Base-by-base conservation (phyloP, 2,888 invertebrate genomes). In the Phaedon cochleariae region DNA sequence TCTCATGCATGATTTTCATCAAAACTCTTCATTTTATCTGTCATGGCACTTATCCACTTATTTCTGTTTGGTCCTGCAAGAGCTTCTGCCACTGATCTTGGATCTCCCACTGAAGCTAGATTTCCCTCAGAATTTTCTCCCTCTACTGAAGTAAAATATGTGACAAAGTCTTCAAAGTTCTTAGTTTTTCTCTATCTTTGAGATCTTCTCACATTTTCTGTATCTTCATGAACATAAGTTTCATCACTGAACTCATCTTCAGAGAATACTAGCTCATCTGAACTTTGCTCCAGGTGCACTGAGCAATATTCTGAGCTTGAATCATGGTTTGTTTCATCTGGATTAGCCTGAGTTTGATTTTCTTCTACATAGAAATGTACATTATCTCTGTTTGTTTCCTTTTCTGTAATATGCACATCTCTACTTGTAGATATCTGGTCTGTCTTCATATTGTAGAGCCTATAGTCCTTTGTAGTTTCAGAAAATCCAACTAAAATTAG, bases 1-100 rank as follows among this genome's bases (percentile, higher is more conserved):
- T 68, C 62, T 72, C 73, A 71, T 15, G 72, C 64, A n/a, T 69
- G 57, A 64, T 72, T 72, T 58, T 69, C 66, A 59, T 64, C 53
- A 45, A 69, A 69, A 34, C 59, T 49, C 4, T 60, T 17, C 17
- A 71, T 15, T 41, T 72, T 69, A 7, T 62, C 62, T 31, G 59
- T 48, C 53, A 72, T 69, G 6, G 71, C 70, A 48, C 58, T 29
- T 41, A 49, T 62, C 71, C 71, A 72, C n/a, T n/a, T n/a, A n/a
- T n/a, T n/a, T n/a, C n/a, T n/a, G n/a, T n/a, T n/a, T n/a, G n/a
- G n/a, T n/a, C 12, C n/a, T n/a, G 67, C 58, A 18, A 73, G 41
- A 20, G 68, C 70, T 41, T 72, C 69, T 48, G 64, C 45, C 21
- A 69, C 31, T 26, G 53, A 55, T 9, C 26, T 15, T 49, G 62